Conservation (phyloP, 2,113 vertebrate species). For the Gymnogyps californianus region DNA sequence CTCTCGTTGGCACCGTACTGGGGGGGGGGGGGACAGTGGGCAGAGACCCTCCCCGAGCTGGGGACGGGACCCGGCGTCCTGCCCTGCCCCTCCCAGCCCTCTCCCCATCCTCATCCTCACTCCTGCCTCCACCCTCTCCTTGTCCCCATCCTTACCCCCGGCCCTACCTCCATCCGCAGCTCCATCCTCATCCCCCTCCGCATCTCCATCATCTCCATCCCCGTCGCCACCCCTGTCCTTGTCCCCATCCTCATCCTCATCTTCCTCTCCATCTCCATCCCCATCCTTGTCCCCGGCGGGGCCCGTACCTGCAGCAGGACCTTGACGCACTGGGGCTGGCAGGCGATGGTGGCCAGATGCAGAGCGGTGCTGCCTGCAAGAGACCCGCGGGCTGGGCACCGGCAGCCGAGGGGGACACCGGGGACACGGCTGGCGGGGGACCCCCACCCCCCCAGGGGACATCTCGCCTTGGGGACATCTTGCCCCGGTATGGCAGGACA, state of each 20-base stretch:
- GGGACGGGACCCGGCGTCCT: not conserved
- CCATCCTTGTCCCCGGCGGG: no score
- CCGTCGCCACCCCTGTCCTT: not conserved
- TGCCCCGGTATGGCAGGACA: not conserved
- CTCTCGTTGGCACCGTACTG: conserved; percentile 74
- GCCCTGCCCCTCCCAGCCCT: no score
- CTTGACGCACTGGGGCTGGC: conserved; percentile 79
- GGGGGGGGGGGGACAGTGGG: not conserved
- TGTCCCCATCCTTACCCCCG: no score
- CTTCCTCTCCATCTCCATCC: no score
- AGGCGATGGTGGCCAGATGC: conserved; percentile 75
- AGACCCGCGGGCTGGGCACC: not conserved
- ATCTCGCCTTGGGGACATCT: not conserved
- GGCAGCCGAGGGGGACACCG: not conserved
- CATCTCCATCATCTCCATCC: not conserved
- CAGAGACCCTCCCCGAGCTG: not conserved
- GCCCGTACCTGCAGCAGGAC: conserved; percentile 72
- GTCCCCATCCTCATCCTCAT: not conserved
- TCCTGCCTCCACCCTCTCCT: no score
- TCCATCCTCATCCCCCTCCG: no score
- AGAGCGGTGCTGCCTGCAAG: conserved; percentile 73
- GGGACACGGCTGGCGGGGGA: not conserved
- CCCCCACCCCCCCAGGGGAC: not conserved
- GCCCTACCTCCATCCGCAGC: not conserved
- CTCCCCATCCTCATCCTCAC: accelerated